phyloP scores from a whole-genome alignment of 2,888 invertebrate species.

The Myopa testacea region DNA sequence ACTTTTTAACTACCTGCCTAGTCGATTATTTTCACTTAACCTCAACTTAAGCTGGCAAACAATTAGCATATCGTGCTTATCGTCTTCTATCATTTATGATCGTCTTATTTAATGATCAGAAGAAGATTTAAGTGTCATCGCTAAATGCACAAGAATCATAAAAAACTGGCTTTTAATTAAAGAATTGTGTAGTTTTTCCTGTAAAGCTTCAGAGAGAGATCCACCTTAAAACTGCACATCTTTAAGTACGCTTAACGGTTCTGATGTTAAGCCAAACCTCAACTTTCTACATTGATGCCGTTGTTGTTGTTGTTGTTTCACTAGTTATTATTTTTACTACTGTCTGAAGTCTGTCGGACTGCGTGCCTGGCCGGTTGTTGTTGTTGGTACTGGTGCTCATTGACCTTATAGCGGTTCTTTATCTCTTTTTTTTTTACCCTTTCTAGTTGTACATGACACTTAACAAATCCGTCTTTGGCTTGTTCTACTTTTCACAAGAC shows the following conservation, averaged over 20 bases:
- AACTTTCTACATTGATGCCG: too few species aligned
- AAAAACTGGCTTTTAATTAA: background rate
- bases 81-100: background rate
- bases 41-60: background rate
- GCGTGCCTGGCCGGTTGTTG: background rate
- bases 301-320: background rate
- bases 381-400: slow-evolving; percentile 23
- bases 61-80: background rate
- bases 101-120: background rate
- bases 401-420: slow-evolving; percentile 27
- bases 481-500: too few species aligned
- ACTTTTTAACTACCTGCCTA: too few species aligned
- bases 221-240: too few species aligned
- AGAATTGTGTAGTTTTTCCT: background rate
- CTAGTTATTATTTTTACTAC: background rate
- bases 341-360: background rate
- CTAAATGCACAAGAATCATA: background rate
- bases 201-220: background rate
- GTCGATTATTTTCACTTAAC: too few species aligned
- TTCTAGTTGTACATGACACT: too few species aligned
- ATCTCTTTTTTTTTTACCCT: background rate
- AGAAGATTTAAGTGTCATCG: background rate
- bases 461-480: too few species aligned
- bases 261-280: too few species aligned
- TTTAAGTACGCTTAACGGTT: too few species aligned